phyloP scores from a whole-genome alignment of 1,140 invertebrate species.

The Helicoverpa armigera region DNA sequence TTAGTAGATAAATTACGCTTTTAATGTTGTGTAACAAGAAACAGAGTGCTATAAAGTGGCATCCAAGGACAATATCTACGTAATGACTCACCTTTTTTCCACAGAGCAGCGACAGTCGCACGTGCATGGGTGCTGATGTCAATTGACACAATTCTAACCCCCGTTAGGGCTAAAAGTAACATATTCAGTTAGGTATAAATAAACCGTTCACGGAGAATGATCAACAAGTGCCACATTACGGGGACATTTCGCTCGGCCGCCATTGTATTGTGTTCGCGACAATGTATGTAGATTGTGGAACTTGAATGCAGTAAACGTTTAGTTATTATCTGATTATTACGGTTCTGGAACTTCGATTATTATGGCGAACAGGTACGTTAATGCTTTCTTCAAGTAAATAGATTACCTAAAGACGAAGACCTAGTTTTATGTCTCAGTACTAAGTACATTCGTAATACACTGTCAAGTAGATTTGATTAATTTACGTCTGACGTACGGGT shows the following conservation, averaged over 20 bases:
- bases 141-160: slow-evolving; percentile 28
- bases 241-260: slow-evolving; percentile 23
- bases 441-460: neutral
- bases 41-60: too few relatives aligned
- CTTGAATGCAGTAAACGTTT: slow-evolving; percentile 26
- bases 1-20: too few relatives aligned
- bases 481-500: slow-evolving; percentile 13
- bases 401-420: too few relatives aligned
- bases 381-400: neutral
- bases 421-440: neutral
- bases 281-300: slow-evolving; percentile 37
- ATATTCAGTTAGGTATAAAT: slow-evolving; percentile 32
- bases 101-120: slow-evolving; percentile 3
- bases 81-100: too few relatives aligned
- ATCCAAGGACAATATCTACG: too few relatives aligned
- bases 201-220: slow-evolving; percentile 28
- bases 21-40: too few relatives aligned
- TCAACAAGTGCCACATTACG: slow-evolving; percentile 45
- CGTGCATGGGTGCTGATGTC: slow-evolving; percentile 4
- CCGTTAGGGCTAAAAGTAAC: slow-evolving; percentile 6
- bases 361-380: neutral
- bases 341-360: slow-evolving; percentile 16
- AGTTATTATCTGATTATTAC: slow-evolving; percentile 19
- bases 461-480: slow-evolving; percentile 18
- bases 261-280: slow-evolving; percentile 22